phyloP scores from a whole-genome alignment of 2,888 invertebrate genomes.

The Oxytorus armatus region DNA sequence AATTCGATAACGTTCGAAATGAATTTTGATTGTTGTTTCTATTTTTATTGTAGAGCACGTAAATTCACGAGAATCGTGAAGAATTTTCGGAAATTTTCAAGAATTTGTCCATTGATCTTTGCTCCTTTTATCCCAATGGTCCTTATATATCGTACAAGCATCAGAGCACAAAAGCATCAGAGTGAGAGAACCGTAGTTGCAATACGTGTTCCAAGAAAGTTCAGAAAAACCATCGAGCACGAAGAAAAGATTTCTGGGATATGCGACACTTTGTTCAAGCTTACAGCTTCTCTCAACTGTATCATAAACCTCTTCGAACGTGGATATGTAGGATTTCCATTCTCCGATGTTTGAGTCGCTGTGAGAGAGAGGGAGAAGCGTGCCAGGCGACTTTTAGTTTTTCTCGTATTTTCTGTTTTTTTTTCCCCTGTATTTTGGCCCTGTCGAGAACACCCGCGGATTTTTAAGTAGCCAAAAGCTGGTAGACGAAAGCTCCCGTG shows the following conservation, averaged over 20 bases:
- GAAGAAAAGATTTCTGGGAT: conserved; percentile 35
- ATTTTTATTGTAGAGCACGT: too few relatives aligned
- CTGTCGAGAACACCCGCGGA: conserved; percentile 58
- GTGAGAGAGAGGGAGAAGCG: conserved; percentile 31
- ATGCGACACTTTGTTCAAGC: conserved; percentile 54
- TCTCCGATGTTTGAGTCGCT: conserved; percentile 36
- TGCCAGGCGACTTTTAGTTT: conserved; percentile 43
- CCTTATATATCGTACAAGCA: neutral
- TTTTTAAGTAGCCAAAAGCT: conserved; percentile 60
- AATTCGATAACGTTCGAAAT: too few relatives aligned
- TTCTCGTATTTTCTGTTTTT: conserved; percentile 38
- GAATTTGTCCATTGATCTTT: conserved; percentile 19
- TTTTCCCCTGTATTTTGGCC: conserved; percentile 1
- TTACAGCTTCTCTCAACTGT: neutral
- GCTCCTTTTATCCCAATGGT: neutral
- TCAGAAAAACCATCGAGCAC: conserved; percentile 35
- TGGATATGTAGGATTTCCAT: neutral
- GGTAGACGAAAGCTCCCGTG: conserved; percentile 59
- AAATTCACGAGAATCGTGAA: too few relatives aligned
- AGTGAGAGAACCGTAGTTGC: conserved; percentile 9
- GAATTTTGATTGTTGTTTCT: too few relatives aligned
- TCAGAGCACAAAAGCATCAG: neutral
- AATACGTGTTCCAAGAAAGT: conserved; percentile 48
- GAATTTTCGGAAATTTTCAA: too few relatives aligned
- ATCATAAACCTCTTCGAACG: conserved; percentile 16